These are phyloP conservation scores for Triops longicaudatus DNA, from an alignment of 1,140 invertebrate genomes.

Conservation along the genomic window DNA sequence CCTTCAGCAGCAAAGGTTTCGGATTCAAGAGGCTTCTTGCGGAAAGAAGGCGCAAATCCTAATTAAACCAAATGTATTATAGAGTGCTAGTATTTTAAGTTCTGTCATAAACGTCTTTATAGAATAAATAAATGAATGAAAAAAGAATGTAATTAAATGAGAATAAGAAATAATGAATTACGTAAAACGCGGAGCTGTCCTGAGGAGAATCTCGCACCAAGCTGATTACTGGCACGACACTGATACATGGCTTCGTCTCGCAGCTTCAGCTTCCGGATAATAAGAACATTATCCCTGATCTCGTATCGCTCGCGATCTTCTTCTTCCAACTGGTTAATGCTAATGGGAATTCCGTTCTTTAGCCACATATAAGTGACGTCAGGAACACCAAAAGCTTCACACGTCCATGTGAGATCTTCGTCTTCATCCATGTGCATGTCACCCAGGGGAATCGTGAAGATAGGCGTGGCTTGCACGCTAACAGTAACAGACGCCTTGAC, in stretches of 20 bases:
- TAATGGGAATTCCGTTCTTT: slow-evolving; percentile 67
- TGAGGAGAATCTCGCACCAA: slow-evolving; percentile 76
- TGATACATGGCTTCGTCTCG: slow-evolving; percentile 93
- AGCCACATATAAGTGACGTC: slow-evolving; percentile 89
- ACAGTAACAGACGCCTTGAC: slow-evolving; percentile 66
- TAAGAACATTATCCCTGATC: slow-evolving; percentile 79
- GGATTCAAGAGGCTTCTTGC: slow-evolving; percentile 74
- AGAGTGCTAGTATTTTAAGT: background rate
- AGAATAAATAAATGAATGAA: no score
- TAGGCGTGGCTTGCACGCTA: slow-evolving; percentile 79
- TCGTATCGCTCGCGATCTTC: slow-evolving; percentile 64
- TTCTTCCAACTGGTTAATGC: slow-evolving; percentile 49
- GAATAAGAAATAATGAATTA: slow-evolving; percentile 38
- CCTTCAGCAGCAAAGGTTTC: slow-evolving; percentile 83
- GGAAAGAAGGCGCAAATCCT: slow-evolving; percentile 66
- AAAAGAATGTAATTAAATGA: background rate
- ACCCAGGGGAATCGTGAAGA: slow-evolving; percentile 80
- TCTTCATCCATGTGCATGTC: slow-evolving; percentile 80
- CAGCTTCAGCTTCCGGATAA: slow-evolving; percentile 65
- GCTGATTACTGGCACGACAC: slow-evolving; percentile 79
- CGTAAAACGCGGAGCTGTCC: slow-evolving; percentile 78
- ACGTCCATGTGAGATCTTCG: slow-evolving; percentile 78
- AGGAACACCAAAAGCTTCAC: slow-evolving; percentile 91
- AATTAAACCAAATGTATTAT: slow-evolving; percentile 10
- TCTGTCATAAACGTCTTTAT: background rate